These are phyloP conservation scores for Hemithea aestivaria DNA, from an alignment of 2,888 invertebrate genomes.

Conservation along the genomic window DNA sequence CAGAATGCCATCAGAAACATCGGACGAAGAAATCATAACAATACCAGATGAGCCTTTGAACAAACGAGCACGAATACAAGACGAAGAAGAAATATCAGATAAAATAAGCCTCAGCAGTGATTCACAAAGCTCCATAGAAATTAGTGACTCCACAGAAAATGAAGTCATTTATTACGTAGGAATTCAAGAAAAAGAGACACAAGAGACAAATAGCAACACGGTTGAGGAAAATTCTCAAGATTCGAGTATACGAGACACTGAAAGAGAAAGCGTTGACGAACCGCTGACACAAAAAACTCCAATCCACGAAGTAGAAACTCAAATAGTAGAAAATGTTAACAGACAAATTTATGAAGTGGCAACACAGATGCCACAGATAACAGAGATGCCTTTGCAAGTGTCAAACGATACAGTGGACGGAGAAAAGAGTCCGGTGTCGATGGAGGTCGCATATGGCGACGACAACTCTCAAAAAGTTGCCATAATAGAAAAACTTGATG, in stretches of 20 bases:
- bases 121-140: conserved; percentile 46
- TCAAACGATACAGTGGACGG: conserved; percentile 43
- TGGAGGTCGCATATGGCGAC: conserved; percentile 57
- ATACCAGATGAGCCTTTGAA: conserved; percentile 49
- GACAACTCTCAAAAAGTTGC: conserved; percentile 43
- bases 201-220: too few relatives aligned
- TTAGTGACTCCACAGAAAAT: conserved; percentile 43
- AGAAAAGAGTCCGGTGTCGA: conserved; percentile 44
- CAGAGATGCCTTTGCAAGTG: conserved; percentile 35
- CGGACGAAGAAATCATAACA: conserved; percentile 31
- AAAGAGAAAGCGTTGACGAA: conserved; percentile 9
- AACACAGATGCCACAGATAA: too few relatives aligned
- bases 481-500: conserved; percentile 52
- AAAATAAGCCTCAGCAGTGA: conserved; percentile 62
- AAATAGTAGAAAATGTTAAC: conserved; percentile 21
- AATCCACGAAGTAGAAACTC: conserved; percentile 49
- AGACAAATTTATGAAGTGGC: too few relatives aligned
- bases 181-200: too few relatives aligned
- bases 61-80: conserved; percentile 46
- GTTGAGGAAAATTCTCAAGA: too few relatives aligned
- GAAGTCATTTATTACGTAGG: conserved; percentile 5
- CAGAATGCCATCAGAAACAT: conserved; percentile 41
- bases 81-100: conserved; percentile 35
- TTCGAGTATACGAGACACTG: conserved; percentile 5
- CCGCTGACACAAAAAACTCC: neutral